Evolutionary conservation across 2,797 vertebrate genomes (phyloP).

Genomic region (Molothrus aeneus): DNA sequence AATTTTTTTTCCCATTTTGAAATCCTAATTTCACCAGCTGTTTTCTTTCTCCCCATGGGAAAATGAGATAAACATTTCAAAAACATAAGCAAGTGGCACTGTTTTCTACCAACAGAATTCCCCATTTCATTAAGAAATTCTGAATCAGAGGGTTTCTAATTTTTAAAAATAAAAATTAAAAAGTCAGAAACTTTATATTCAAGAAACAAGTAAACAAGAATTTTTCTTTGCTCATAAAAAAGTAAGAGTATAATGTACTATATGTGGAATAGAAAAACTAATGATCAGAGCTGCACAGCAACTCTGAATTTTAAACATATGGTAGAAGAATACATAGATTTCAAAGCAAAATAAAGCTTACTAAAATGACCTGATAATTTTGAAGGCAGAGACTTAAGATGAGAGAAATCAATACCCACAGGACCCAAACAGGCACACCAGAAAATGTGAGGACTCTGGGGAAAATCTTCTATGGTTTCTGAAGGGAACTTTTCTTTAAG

Average conservation of each 20-base stretch:
- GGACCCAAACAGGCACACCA: background rate
- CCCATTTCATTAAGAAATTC: background rate
- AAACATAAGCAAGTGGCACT: background rate
- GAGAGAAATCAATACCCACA: background rate
- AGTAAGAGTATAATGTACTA: background rate
- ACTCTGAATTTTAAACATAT: conserved; percentile 1
- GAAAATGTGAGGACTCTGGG: background rate
- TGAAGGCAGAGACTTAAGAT: background rate
- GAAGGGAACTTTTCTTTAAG: conserved; percentile 6
- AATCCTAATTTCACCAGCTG: conserved; percentile 27
- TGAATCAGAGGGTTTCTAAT: background rate
- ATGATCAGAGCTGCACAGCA: background rate
- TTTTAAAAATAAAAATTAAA: background rate
- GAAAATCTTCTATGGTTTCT: background rate
- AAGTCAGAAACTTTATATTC: background rate
- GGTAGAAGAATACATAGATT: background rate
- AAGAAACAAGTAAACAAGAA: background rate
- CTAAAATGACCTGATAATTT: background rate
- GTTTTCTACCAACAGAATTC: conserved; percentile 1
- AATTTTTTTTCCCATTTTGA: conserved; percentile 25
- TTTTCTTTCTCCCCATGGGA: conserved; percentile 12
- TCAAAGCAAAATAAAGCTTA: background rate
- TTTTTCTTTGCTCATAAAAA: background rate
- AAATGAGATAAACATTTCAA: conserved; percentile 6
- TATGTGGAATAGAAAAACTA: background rate